These are phyloP conservation scores for Setipinna tenuifilis DNA, from an alignment of 2,797 vertebrate genomes.

Conservation along the genomic window DNA sequence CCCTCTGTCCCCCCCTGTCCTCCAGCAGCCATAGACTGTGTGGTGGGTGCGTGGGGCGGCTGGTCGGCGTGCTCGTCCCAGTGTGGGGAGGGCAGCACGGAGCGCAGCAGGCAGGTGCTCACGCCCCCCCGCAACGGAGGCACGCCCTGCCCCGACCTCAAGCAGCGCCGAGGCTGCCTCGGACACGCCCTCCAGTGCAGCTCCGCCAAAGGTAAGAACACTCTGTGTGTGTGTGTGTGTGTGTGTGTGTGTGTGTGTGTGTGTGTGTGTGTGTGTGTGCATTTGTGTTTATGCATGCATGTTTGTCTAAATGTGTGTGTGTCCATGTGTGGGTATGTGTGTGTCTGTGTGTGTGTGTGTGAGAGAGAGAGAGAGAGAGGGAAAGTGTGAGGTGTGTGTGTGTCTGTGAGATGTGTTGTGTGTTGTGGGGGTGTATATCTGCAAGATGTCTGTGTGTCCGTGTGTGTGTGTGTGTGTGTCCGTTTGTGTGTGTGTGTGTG, in stretches of 20 bases:
- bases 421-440: too few relatives aligned
- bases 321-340: not conserved
- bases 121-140: conserved; percentile 83
- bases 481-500: too few relatives aligned
- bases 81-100: conserved; percentile 82
- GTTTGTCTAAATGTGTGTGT: not conserved
- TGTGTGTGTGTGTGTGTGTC: too few relatives aligned
- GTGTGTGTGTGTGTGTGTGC: not conserved
- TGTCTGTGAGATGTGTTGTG: too few relatives aligned
- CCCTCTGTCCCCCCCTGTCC: not conserved
- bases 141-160: conserved; percentile 83
- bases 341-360: too few relatives aligned
- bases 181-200: conserved; percentile 77
- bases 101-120: conserved; percentile 81
- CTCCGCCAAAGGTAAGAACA: conserved; percentile 74
- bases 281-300: not conserved
- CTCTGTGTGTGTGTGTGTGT: not conserved
- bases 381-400: too few relatives aligned
- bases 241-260: not conserved
- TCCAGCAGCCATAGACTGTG: conserved; percentile 82
- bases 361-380: too few relatives aligned
- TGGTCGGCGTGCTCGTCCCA: conserved; percentile 83
- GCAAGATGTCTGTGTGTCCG: too few relatives aligned
- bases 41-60: conserved; percentile 80
- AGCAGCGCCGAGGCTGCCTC: conserved; percentile 84